A percentile compares a stretch with the other conserved stretches of the same genome.
Conservation (phyloP, 2,888 invertebrate genomes). For the Polyommatus iphigenia region DNA sequence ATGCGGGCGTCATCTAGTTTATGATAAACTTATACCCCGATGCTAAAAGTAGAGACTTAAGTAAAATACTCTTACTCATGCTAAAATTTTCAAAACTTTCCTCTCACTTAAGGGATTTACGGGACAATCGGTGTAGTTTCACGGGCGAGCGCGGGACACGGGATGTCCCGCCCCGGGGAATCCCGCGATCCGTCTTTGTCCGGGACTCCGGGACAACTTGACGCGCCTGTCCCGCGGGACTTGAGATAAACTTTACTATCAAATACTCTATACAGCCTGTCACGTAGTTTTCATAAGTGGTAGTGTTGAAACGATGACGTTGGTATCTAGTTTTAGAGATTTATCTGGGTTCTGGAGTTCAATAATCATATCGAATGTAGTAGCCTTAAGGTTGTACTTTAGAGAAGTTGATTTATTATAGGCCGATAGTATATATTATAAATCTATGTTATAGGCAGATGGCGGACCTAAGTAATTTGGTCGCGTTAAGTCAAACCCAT, state of each 20-base stretch:
- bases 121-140: conserved; percentile 28
- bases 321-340: background rate
- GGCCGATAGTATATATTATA: too few relatives aligned
- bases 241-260: conserved; percentile 38
- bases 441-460: too few relatives aligned
- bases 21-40: background rate
- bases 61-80: background rate
- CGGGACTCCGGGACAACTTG: conserved; percentile 42
- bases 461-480: too few relatives aligned
- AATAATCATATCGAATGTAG: too few relatives aligned
- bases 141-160: conserved; percentile 21
- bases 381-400: too few relatives aligned
- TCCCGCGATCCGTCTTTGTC: conserved; percentile 41
- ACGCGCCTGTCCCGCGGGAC: conserved; percentile 35
- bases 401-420: too few relatives aligned
- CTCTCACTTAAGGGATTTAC: background rate
- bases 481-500: too few relatives aligned
- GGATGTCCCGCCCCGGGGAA: conserved; percentile 25
- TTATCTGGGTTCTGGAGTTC: background rate
- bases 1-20: too few relatives aligned
- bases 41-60: background rate
- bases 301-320: background rate
- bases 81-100: background rate
- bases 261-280: background rate
- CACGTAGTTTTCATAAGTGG: background rate